phyloP scores from a whole-genome alignment of 1,140 invertebrate genomes.

The Drosophila pruinosa region DNA sequence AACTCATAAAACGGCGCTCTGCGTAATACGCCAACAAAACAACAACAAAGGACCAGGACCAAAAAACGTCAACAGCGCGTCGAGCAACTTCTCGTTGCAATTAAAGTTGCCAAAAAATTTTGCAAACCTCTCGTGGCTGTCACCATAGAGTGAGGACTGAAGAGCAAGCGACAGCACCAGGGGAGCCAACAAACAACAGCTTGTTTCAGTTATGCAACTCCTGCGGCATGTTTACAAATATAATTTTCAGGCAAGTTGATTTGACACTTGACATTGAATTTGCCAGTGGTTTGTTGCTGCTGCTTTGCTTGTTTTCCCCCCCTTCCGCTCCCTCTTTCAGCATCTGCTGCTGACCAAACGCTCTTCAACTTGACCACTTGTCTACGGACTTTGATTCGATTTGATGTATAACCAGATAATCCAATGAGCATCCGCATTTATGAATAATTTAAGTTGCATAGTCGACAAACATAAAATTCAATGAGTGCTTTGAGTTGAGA shows the following conservation, averaged over 20 bases:
- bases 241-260: conserved; percentile 39
- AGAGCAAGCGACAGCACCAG: background rate
- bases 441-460: background rate
- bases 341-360: background rate
- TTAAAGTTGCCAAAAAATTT: conserved; percentile 17
- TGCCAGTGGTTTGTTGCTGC: background rate
- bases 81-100: conserved; percentile 10
- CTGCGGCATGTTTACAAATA: conserved; percentile 63
- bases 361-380: background rate
- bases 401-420: background rate
- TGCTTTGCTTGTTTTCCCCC: background rate
- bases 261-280: conserved; percentile 17
- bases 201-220: conserved; percentile 15
- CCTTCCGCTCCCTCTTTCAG: background rate
- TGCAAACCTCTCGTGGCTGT: background rate
- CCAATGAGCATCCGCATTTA: background rate
- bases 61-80: background rate
- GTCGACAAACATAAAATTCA: background rate
- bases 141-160: background rate
- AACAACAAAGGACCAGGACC: background rate
- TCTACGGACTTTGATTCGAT: background rate
- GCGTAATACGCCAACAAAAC: background rate
- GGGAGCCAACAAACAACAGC: background rate
- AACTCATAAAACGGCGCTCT: conserved; percentile 51
- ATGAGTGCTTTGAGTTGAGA: background rate